phyloP scores from a whole-genome alignment of 2,888 invertebrate species.

The Sclerodermus sp. region DNA sequence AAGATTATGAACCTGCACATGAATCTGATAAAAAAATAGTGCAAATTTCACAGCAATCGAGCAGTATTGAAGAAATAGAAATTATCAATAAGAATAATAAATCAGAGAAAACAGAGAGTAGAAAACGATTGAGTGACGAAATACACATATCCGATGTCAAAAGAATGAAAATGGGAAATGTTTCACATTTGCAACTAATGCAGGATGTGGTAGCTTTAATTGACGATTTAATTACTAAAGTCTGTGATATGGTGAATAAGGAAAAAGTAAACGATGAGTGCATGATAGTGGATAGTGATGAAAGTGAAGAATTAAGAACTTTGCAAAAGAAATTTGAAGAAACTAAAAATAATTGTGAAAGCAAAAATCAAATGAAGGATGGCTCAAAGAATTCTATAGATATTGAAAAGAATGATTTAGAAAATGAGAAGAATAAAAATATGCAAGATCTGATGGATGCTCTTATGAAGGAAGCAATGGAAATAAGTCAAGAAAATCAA shows the following conservation, averaged over 20 bases:
- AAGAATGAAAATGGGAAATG: slow-evolving; percentile 42
- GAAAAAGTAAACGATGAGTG: slow-evolving; percentile 35
- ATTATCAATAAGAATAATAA: slow-evolving; percentile 30
- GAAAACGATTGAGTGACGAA: slow-evolving; percentile 24
- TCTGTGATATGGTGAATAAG: slow-evolving; percentile 42
- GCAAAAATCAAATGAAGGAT: background rate
- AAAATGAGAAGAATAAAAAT: slow-evolving; percentile 33
- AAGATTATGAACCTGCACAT: slow-evolving; percentile 17
- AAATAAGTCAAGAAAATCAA: slow-evolving; percentile 37
- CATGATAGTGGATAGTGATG: slow-evolving; percentile 46
- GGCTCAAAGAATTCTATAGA: background rate
- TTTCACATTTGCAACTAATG: slow-evolving; percentile 51
- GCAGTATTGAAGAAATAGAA: slow-evolving; percentile 42
- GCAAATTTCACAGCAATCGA: slow-evolving; percentile 32
- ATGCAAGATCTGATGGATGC: slow-evolving; percentile 59
- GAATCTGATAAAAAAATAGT: slow-evolving; percentile 38
- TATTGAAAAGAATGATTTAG: background rate
- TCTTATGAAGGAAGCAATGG: slow-evolving; percentile 59
- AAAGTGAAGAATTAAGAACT: slow-evolving; percentile 38
- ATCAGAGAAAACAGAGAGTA: slow-evolving; percentile 8
- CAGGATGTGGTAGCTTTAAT: slow-evolving; percentile 53
- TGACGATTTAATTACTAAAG: slow-evolving; percentile 51
- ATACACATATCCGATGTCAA: slow-evolving; percentile 31
- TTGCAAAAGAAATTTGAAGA: slow-evolving; percentile 18
- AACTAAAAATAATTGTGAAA: background rate